These are phyloP conservation scores for Liasis olivaceus DNA, from an alignment of 2,797 vertebrate species.

Conservation along the genomic window DNA sequence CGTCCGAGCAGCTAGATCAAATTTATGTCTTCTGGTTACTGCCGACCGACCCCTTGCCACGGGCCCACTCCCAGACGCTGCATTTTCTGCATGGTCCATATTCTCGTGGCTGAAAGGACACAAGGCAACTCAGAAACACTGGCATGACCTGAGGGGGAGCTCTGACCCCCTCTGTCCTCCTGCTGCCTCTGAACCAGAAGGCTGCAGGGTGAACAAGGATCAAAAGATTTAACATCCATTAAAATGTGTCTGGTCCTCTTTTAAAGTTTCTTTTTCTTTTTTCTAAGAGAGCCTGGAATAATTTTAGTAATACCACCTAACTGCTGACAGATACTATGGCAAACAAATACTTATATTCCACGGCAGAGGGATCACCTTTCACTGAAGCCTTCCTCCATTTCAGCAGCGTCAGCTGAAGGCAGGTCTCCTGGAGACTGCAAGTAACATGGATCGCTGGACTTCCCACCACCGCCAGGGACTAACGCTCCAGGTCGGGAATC, in stretches of 20 bases:
- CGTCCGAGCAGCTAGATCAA: conserved; percentile 93
- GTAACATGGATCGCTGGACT: conserved; percentile 85
- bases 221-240: neutral
- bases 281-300: neutral
- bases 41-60: conserved; percentile 85
- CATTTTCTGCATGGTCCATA: conserved; percentile 85
- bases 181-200: neutral
- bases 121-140: neutral
- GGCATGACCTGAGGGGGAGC: too few relatives aligned
- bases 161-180: neutral
- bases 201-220: neutral
- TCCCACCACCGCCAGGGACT: conserved; percentile 78
- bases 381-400: conserved; percentile 93
- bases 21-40: conserved; percentile 90
- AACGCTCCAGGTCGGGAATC: conserved; percentile 78
- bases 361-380: conserved; percentile 80
- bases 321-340: neutral
- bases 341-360: neutral
- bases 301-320: neutral
- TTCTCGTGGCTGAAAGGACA: conserved; percentile 81
- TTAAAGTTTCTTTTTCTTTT: too few relatives aligned
- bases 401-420: conserved; percentile 84
- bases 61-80: conserved; percentile 82
- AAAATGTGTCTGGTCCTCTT: neutral
- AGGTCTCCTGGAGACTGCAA: conserved; percentile 89